Percentiles rank a stretch among this genome's conserved stretches.
These are phyloP conservation scores for Antheraea yamamai DNA, from an alignment of 2,888 invertebrate genomes.

Conservation along the genomic window DNA sequence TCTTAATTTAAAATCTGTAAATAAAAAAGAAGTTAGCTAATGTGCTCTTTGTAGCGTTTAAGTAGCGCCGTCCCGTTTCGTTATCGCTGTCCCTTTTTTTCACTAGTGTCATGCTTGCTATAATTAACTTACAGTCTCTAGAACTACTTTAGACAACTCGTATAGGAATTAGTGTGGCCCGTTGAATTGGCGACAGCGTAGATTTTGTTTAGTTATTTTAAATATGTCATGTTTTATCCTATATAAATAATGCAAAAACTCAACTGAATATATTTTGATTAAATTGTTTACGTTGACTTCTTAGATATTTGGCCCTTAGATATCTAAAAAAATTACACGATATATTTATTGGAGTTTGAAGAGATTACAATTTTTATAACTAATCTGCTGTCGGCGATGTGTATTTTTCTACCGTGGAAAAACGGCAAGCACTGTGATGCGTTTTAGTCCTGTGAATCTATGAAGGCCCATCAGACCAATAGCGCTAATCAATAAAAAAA, in stretches of 20 bases:
- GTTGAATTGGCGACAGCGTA: slow-evolving; percentile 25
- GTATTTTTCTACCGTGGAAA: too few relatives aligned
- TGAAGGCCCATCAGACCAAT: too few relatives aligned
- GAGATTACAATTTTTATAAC: too few relatives aligned
- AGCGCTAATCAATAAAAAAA: too few relatives aligned
- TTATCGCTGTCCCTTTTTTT: slow-evolving; percentile 32
- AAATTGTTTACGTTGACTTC: too few relatives aligned
- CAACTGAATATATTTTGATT: too few relatives aligned
- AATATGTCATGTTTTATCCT: not conserved
- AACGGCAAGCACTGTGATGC: too few relatives aligned
- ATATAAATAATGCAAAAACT: not conserved
- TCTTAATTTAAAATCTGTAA: slow-evolving; percentile 14
- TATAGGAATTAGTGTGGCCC: slow-evolving; percentile 36
- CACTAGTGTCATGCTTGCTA: slow-evolving; percentile 40
- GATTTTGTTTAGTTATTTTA: not conserved
- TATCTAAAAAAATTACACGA: too few relatives aligned
- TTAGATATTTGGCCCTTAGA: too few relatives aligned
- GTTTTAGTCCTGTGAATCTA: too few relatives aligned
- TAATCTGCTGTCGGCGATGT: too few relatives aligned
- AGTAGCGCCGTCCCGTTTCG: slow-evolving; percentile 29
- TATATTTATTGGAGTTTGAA: too few relatives aligned
- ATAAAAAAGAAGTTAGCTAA: slow-evolving; percentile 15
- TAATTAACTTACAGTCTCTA: slow-evolving; percentile 39
- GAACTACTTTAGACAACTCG: slow-evolving; percentile 42
- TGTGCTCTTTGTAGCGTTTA: slow-evolving; percentile 17